Evolutionary conservation across 2,797 vertebrate species (phyloP).

Genomic region (Sphaeramia orbicularis): DNA sequence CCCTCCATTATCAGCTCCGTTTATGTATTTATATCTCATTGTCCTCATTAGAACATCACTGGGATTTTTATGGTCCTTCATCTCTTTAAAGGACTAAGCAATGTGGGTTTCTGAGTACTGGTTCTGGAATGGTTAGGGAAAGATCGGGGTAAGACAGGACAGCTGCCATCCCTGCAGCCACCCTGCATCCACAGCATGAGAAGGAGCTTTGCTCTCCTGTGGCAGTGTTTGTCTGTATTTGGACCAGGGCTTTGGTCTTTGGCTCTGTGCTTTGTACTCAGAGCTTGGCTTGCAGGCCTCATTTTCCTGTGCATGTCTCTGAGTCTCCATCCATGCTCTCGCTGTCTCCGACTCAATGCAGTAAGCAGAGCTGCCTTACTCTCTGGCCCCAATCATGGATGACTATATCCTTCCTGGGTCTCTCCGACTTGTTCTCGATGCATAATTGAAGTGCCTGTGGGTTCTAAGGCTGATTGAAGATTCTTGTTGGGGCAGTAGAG

Average conservation of each 20-base stretch:
- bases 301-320: conserved; percentile 25
- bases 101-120: conserved; percentile 12
- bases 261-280: conserved; percentile 45
- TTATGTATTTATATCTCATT: conserved; percentile 70
- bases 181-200: conserved; percentile 38
- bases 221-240: conserved; percentile 49
- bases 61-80: conserved; percentile 40
- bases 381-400: conserved; percentile 34
- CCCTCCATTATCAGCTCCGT: conserved; percentile 54
- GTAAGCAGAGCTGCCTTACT: conserved; percentile 31
- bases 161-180: conserved; percentile 45
- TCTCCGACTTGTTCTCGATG: conserved; percentile 64
- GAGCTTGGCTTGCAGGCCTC: conserved; percentile 29
- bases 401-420: conserved; percentile 46
- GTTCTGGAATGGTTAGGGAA: conserved; percentile 16
- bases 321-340: conserved; percentile 30
- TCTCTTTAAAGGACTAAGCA: conserved; percentile 29
- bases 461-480: conserved; percentile 69
- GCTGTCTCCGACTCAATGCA: conserved; percentile 30
- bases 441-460: conserved; percentile 76
- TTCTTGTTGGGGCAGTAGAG: conserved; percentile 66
- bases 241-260: conserved; percentile 49
- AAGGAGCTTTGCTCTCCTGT: conserved; percentile 60
- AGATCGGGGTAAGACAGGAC: conserved; percentile 26
- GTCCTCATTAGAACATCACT: conserved; percentile 62